These are phyloP conservation scores for Drosophila ambigua DNA, from an alignment of 1,140 invertebrate genomes.

Conservation along the genomic window DNA sequence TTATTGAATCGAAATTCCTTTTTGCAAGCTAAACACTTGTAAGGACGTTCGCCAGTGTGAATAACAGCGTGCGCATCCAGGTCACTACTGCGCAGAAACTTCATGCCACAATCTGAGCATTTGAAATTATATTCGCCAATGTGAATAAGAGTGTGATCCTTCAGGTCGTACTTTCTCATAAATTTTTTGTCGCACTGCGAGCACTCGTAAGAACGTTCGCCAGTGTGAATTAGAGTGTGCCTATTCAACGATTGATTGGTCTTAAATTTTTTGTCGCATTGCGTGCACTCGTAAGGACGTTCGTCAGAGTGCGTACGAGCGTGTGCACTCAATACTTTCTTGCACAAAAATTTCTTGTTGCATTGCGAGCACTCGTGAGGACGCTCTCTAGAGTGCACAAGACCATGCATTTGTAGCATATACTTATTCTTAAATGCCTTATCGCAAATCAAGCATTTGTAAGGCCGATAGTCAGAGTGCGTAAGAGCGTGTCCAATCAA, in stretches of 20 bases:
- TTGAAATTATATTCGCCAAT: no score
- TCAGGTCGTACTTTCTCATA: no score
- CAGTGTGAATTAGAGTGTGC: background rate
- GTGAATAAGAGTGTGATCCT: no score
- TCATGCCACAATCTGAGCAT: no score
- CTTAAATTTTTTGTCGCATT: no score
- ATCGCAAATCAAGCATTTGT: conserved; percentile 11
- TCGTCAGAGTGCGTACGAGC: conserved; percentile 18
- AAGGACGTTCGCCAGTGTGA: conserved; percentile 4
- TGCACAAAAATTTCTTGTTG: background rate
- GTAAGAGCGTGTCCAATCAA: conserved; percentile 10
- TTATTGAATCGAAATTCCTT: background rate
- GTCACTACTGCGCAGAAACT: no score
- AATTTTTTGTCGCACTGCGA: background rate
- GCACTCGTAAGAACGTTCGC: background rate
- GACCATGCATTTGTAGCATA: background rate
- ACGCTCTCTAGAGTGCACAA: background rate
- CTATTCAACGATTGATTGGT: no score
- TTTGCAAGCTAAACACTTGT: background rate
- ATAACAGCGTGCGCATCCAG: no score
- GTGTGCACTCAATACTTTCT: background rate
- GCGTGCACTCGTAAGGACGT: no score
- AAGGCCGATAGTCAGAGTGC: conserved; percentile 34
- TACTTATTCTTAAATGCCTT: background rate
- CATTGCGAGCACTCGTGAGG: background rate